phyloP scores from a whole-genome alignment of 37 sponge, comb jelly and placozoan genomes.

The Lycopodina hypogea region DNA sequence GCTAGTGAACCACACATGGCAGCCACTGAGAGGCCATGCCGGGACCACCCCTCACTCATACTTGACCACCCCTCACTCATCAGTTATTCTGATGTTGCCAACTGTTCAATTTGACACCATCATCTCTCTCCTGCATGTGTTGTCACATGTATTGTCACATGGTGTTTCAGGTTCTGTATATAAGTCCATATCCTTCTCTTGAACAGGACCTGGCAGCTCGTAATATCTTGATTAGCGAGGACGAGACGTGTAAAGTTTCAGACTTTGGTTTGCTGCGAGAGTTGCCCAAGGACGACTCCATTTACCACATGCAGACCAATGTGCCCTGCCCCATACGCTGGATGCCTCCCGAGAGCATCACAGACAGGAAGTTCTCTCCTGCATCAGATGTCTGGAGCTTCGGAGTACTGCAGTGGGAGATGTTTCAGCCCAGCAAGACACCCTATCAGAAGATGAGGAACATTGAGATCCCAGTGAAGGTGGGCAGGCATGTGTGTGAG shows the following conservation, averaged over 20 bases:
- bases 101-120: no score
- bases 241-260: conserved; percentile 78
- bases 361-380: conserved; percentile 38
- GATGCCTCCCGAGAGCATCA: conserved; percentile 71
- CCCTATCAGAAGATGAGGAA: conserved; percentile 38
- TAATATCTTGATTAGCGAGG: conserved; percentile 66
- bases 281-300: conserved; percentile 44
- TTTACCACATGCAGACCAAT: conserved; percentile 22
- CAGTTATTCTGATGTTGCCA: no score
- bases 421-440: conserved; percentile 41
- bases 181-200: no score
- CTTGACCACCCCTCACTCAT: no score
- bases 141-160: no score
- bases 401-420: conserved; percentile 71
- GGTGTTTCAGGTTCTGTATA: no score
- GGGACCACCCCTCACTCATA: no score
- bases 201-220: conserved; percentile 82
- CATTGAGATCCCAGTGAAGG: conserved; percentile 27
- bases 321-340: conserved; percentile 54
- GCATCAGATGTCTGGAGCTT: conserved; percentile 82
- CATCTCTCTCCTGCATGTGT: no score
- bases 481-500: no score
- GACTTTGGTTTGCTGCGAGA: conserved; percentile 82
- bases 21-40: no score
- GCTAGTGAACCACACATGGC: no score